Base-by-base conservation (phyloP, 2,113 vertebrate genomes). In the Ardeotis arabs region DNA sequence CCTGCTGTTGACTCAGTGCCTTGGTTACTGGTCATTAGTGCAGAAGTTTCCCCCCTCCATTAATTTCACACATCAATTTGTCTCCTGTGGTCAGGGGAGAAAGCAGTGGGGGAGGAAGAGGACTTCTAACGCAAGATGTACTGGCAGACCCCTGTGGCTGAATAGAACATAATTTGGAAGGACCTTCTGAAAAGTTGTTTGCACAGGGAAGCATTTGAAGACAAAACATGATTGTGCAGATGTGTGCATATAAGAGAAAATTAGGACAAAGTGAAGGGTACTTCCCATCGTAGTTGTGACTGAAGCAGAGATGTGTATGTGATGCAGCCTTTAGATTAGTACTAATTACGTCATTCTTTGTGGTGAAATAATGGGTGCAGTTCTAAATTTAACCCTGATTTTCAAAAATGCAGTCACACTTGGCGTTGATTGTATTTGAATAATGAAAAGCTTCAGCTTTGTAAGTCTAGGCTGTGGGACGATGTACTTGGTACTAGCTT, bases 11-110 rank as follows among this genome's bases (percentile, higher is more conserved):
- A 78, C 86, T 84, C 94, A 78, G 56, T 80, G 80, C 53, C 92
- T 89, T 87, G 80, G 86, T 93, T 90, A 91, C 96, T 66, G 90
- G n/a, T 72, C 45, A n/a, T 87, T 64, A 75, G 49, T 35, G 76
- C 63, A 52, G 22, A 7, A 0, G 4, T 62, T 76, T 90, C 44
- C 37, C 60, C 24, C 22, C 25, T 78, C 52, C 62, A 12, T 74
- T n/a, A 52, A 63, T 68, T 93, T 75, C 78, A 52, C 63, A 47
- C 66, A 55, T 72, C 75, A 33, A 1, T 85, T 78, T 76, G 10
- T 76, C 83, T 78, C 63, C 49, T 50, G 44, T 33, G 52, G 60
- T 89, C 44, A 41, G 29, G n/a, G 56, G 39, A 50, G 82, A 87
- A 75, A 13, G 69, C 0, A 0, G 31, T 1, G n/a, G 44, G 60